Evolutionary conservation across 2,888 invertebrate species (phyloP).

Genomic region (Belgica antarctica): DNA sequence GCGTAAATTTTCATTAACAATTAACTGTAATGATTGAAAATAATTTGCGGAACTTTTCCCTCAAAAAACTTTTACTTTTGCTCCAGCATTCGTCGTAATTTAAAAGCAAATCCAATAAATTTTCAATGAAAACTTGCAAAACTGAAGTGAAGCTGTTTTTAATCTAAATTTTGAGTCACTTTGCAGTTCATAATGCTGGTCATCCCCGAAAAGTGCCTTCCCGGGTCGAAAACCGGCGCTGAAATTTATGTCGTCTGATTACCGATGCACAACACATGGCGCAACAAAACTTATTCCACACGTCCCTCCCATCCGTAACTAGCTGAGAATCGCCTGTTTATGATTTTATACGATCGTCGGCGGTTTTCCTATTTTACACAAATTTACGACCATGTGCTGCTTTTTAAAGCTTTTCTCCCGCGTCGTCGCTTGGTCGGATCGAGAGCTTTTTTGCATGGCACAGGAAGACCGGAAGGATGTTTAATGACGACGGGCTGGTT

Average conservation of each 20-base stretch:
- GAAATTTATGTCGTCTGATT: background rate
- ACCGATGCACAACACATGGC: background rate
- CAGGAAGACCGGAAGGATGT: conserved; percentile 22
- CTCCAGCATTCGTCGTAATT: background rate
- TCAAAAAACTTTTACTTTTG: too few species aligned
- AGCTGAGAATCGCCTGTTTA: background rate
- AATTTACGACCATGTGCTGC: conserved; percentile 11
- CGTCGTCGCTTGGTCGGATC: too few species aligned
- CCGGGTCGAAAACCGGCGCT: too few species aligned
- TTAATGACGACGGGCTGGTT: background rate
- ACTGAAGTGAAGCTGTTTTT: too few species aligned
- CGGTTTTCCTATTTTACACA: conserved; percentile 28
- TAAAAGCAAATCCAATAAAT: background rate
- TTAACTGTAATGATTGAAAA: background rate
- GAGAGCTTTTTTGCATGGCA: background rate
- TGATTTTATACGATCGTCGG: conserved; percentile 24
- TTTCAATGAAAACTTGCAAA: too few species aligned
- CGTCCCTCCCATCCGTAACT: background rate
- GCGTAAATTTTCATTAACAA: background rate
- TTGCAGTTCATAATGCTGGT: too few species aligned
- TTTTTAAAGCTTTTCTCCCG: background rate
- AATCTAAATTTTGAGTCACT: too few species aligned
- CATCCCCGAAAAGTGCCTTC: too few species aligned
- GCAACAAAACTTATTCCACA: background rate
- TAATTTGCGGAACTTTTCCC: background rate